Evolutionary conservation across 2,113 vertebrate species (phyloP).

Genomic region (Panurus biarmicus): DNA sequence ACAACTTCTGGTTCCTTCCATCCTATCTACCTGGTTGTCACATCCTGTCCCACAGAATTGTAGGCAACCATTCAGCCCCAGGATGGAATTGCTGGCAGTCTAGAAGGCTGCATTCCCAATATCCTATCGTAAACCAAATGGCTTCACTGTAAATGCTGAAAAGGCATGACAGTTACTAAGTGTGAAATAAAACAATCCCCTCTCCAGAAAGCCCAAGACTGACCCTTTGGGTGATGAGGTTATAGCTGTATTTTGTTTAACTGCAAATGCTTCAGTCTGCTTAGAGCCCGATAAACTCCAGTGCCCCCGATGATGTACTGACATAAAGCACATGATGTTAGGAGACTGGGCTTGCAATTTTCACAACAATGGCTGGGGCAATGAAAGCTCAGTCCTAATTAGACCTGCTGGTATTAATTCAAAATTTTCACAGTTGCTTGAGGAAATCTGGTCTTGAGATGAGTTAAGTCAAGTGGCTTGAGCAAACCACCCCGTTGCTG

Average conservation of each 20-base stretch:
- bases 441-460: constrained; percentile 9
- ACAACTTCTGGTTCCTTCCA: neutral
- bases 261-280: neutral
- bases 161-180: neutral
- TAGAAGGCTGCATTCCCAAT: neutral
- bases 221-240: neutral
- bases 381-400: neutral
- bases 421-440: neutral
- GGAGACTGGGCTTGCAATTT: neutral
- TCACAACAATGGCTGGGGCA: neutral
- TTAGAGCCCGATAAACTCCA: neutral
- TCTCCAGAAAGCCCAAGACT: neutral
- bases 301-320: neutral
- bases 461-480: neutral
- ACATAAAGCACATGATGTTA: neutral
- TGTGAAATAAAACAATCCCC: neutral
- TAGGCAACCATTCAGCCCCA: neutral
- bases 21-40: neutral
- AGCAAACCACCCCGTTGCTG: neutral
- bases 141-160: neutral
- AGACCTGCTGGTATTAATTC: neutral
- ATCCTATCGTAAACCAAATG: neutral
- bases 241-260: neutral
- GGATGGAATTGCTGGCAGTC: neutral
- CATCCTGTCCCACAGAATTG: neutral